Evolutionary conservation across 2,113 vertebrate species (phyloP).

Genomic region (Brachyhypopomus gauderio): DNA sequence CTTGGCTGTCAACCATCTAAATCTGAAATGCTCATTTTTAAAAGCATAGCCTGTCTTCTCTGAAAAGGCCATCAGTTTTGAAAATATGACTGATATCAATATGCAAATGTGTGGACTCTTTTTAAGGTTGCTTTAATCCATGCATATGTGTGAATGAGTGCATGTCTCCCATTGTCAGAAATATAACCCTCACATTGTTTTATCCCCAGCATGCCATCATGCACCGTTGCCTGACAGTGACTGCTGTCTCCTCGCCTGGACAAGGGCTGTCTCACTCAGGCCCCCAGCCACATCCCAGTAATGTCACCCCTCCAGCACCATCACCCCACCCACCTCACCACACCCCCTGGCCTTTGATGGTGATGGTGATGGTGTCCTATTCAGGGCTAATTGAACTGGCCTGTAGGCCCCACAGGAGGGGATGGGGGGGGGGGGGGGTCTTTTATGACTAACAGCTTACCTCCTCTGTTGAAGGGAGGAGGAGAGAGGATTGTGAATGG

Average conservation of each 20-base stretch:
- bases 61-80: no score
- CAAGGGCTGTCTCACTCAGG: conserved; percentile 19
- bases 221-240: conserved; percentile 2
- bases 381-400: conserved; percentile 61
- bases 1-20: no score
- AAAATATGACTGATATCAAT: no score
- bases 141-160: not conserved
- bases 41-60: no score
- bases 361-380: conserved; percentile 46
- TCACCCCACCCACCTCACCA: conserved; percentile 1
- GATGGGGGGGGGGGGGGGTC: conserved; percentile 7
- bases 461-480: conserved; percentile 46
- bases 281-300: not conserved
- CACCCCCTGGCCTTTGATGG: conserved; percentile 9
- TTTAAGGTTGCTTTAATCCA: not conserved
- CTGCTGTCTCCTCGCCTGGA: not conserved
- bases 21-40: no score
- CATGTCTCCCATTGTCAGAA: not conserved
- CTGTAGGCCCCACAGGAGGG: conserved; percentile 16
- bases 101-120: no score
- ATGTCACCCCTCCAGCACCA: not conserved
- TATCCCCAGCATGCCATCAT: not conserved
- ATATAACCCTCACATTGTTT: not conserved
- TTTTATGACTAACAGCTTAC: conserved; percentile 46
- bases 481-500: conserved; percentile 57